These are phyloP conservation scores for Ligdia adustata DNA, from an alignment of 2,888 invertebrate genomes.

Conservation along the genomic window DNA sequence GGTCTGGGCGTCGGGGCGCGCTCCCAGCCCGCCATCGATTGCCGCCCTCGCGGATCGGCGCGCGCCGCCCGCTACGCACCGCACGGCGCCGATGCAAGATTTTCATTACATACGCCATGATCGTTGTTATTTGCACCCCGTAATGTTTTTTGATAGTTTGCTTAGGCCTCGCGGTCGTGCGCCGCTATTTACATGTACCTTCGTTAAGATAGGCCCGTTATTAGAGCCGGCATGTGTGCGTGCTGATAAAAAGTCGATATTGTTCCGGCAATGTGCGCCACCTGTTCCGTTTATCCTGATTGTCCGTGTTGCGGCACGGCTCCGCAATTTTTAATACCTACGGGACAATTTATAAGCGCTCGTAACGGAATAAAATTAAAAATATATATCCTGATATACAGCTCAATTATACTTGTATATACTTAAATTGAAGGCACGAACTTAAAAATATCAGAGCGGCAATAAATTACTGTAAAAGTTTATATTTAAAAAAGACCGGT, in stretches of 20 bases:
- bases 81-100: constrained; percentile 66
- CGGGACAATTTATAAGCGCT: constrained; percentile 28
- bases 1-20: constrained; percentile 85
- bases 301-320: constrained; percentile 53
- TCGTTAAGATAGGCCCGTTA: constrained; percentile 46
- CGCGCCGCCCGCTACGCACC: constrained; percentile 66
- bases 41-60: constrained; percentile 77
- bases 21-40: constrained; percentile 83
- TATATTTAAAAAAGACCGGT: too few species aligned
- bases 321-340: constrained; percentile 51
- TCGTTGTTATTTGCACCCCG: constrained; percentile 83
- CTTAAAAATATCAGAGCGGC: too few species aligned
- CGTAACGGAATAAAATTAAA: constrained; percentile 25
- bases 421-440: too few species aligned
- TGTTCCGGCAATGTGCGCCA: constrained; percentile 53
- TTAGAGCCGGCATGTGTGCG: constrained; percentile 46
- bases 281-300: constrained; percentile 63
- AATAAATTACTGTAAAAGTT: too few species aligned
- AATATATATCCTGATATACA: constrained; percentile 23
- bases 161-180: constrained; percentile 60
- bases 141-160: constrained; percentile 81
- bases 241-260: constrained; percentile 61
- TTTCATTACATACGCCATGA: constrained; percentile 82
- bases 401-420: too few species aligned
- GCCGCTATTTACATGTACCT: constrained; percentile 46